These are phyloP conservation scores for Artibeus lituratus DNA, from an alignment of 2,797 vertebrate genomes.

Conservation along the genomic window DNA sequence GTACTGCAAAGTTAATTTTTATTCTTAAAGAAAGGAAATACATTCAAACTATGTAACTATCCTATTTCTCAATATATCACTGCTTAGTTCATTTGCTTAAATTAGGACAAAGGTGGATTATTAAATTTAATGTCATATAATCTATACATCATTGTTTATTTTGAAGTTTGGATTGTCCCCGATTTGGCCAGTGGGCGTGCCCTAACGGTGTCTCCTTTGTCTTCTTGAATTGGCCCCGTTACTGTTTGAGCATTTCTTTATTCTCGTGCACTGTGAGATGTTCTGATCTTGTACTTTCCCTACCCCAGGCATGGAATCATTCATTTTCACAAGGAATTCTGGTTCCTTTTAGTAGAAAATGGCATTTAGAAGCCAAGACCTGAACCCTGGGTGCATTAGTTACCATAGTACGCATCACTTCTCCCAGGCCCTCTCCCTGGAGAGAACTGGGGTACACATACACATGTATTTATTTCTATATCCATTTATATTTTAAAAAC, in stretches of 20 bases:
- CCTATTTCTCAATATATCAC: background rate
- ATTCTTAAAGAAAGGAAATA: background rate
- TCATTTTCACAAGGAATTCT: background rate
- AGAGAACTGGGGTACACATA: background rate
- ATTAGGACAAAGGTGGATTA: background rate
- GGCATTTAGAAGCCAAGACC: background rate
- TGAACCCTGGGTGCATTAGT: background rate
- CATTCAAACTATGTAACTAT: background rate
- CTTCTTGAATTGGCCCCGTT: background rate
- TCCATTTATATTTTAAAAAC: background rate
- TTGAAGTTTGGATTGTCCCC: background rate
- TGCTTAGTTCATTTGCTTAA: background rate
- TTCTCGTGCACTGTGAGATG: background rate
- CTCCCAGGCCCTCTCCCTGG: background rate
- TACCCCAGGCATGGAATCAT: background rate
- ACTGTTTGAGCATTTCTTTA: background rate
- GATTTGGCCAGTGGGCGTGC: background rate
- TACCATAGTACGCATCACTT: background rate
- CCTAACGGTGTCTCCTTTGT: background rate
- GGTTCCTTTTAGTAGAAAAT: background rate
- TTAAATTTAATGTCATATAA: background rate
- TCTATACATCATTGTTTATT: background rate
- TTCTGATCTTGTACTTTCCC: background rate
- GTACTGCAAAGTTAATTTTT: background rate
- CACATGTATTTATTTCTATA: background rate